Base-by-base conservation (phyloP, 2,888 invertebrate species). In the Tubiluchus corallicola region DNA sequence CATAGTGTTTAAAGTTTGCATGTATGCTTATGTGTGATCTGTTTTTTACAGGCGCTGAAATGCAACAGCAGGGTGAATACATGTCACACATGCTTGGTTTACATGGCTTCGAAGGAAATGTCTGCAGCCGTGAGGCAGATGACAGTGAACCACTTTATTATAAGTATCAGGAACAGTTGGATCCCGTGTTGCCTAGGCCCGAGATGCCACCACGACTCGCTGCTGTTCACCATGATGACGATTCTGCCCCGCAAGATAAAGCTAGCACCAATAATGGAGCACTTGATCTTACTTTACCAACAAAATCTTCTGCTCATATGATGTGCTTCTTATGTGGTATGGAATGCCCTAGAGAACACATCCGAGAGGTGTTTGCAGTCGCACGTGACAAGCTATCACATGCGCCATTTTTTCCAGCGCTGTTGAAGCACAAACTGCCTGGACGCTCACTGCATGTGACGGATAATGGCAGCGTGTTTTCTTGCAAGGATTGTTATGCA, bases 21-120 rank as follows among this genome's bases (percentile, higher is more conserved):
- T n/a, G n/a, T n/a, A n/a, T n/a, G n/a, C n/a, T n/a, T n/a, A n/a
- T n/a, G n/a, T n/a, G n/a, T n/a, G n/a, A n/a, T n/a, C n/a, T n/a
- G n/a, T n/a, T n/a, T n/a, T n/a, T 29, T n/a, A n/a, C 83, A 20
- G 80, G 84, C 2, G 83, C 84, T 1, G 85, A 84, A 64, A 81
- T 87, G 76, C 75, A 79, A 43, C 73, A 84, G 52, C 83, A 83
- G 62, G 84, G 85, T 43, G 88, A 88, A 66, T 88, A 87, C 67
- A 87, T 84, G 42, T 82, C 87, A 18, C 85, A 85, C 60, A 76
- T 87, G 54, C 70, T 85, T 54, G 65, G 65, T 1, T 48, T 63
- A 17, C 58, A 29, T n/a, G n/a, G 29, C 29, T 29, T 9, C 29
- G 29, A 29, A n/a, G n/a, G 9, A n/a, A n/a, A n/a, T n/a, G 29